Base-by-base conservation (phyloP, 2,113 vertebrate species). In the Mellivora capensis region DNA sequence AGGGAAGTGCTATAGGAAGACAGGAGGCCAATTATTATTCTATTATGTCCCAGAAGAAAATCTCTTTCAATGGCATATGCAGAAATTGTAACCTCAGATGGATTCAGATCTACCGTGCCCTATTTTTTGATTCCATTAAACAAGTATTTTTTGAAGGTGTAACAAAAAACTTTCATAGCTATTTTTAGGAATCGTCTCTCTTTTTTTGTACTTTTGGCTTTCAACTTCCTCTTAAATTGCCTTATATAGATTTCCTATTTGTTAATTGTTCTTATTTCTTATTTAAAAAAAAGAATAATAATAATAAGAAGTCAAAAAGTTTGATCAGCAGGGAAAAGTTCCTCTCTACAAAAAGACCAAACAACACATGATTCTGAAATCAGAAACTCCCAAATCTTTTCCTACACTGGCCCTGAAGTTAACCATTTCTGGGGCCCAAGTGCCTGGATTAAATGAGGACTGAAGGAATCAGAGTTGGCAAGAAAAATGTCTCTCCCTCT, bases 391-490 rank as follows among this genome's bases (percentile, higher is more conserved):
- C 25, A 92, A n/a, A 80, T 87, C 84, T 94, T 88, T 96, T 77
- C 80, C 82, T 67, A 25, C 6, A 27, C 54, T 64, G 37, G 18
- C 61, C 31, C 83, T 94, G 74, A 97, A 84, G 80, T 96, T 90
- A 92, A 80, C 83, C 59, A 69, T 96, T 83, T 21, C 91, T 27
- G 85, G 49, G 93, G 25, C 39, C 44, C 47, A 72, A 42, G 62
- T 85, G 90, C 44, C 52, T 89, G 39, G 39, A 95, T 87, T 94
- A 71, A 97, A 91, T 67, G 74, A 80, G 25, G 20, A 77, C 80
- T 95, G 87, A 72, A 95, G 77, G 89, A 97, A 97, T 96, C 91
- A 92, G 77, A 54, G 39, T 93, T 98, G 98, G 97, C 96, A 97
- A 96, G 93, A 96, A 97, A 98, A 97, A 72, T 44, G 44, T 92